Conservation (phyloP, 1,140 invertebrate species). For the Zaprionus ghesquierei region DNA sequence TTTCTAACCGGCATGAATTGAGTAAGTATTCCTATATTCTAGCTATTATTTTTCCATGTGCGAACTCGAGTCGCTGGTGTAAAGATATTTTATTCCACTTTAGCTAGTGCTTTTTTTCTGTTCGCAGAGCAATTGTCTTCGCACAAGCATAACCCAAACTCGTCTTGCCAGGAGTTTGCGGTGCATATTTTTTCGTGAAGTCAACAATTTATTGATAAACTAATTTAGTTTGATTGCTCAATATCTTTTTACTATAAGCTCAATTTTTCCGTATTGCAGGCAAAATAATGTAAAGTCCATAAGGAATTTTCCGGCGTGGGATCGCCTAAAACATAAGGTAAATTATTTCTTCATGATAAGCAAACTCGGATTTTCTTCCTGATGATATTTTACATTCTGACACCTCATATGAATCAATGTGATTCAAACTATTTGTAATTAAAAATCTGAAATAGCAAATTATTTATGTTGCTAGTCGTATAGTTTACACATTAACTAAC, state of each 20-base stretch:
- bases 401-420: conserved; percentile 79
- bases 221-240: neutral
- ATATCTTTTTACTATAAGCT: conserved; percentile 2
- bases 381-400: conserved; percentile 78
- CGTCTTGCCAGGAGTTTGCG: conserved; percentile 56
- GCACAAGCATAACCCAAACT: conserved; percentile 82
- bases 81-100: conserved; percentile 65
- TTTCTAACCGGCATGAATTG: neutral
- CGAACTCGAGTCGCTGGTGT: conserved; percentile 79
- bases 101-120: conserved; percentile 81
- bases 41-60: neutral
- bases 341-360: neutral
- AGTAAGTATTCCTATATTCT: conserved; percentile 20
- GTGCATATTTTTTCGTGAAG: conserved; percentile 78
- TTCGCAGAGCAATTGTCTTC: conserved; percentile 74
- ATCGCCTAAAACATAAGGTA: neutral
- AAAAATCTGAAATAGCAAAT: conserved; percentile 36
- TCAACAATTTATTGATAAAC: conserved; percentile 34
- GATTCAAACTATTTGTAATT: conserved; percentile 65
- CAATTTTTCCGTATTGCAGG: conserved; percentile 13
- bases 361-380: neutral
- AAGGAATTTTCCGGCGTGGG: neutral
- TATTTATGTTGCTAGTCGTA: neutral
- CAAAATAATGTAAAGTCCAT: neutral
- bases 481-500: neutral